Evolutionary conservation across 2,797 vertebrate genomes (phyloP).

Genomic region (Micropoecilia bifurca): DNA sequence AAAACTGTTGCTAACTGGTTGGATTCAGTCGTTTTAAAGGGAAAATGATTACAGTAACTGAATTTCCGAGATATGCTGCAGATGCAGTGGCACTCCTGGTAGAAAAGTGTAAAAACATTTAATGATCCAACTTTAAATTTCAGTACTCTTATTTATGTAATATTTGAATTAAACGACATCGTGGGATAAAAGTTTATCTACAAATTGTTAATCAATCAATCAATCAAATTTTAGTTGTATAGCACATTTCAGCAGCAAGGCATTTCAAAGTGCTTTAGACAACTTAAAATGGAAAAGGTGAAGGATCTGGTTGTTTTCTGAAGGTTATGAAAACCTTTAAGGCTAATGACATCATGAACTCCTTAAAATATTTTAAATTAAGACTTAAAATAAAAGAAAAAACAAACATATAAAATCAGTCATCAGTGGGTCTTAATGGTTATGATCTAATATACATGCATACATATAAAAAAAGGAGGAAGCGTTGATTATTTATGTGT

Average conservation of each 20-base stretch:
- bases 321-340: neutral
- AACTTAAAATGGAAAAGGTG: too few relatives aligned
- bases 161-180: neutral
- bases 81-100: neutral
- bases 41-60: neutral
- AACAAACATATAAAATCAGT: neutral
- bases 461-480: neutral
- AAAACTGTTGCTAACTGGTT: neutral
- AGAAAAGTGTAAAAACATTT: neutral
- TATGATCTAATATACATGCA: neutral
- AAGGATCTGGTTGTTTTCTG: neutral
- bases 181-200: neutral
- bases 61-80: neutral
- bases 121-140: neutral
- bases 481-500: neutral
- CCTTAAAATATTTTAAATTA: neutral
- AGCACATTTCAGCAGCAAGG: too few relatives aligned
- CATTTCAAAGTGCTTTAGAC: too few relatives aligned
- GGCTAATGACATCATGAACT: neutral
- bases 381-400: neutral
- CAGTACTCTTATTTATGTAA: neutral
- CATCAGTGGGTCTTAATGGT: neutral
- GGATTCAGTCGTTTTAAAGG: neutral
- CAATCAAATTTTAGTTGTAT: too few relatives aligned
- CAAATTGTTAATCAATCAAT: neutral